Evolutionary conservation across 2,113 vertebrate genomes (phyloP), one percentile per base, ranked within the genome.

Genomic region (Anser cygnoides): DNA sequence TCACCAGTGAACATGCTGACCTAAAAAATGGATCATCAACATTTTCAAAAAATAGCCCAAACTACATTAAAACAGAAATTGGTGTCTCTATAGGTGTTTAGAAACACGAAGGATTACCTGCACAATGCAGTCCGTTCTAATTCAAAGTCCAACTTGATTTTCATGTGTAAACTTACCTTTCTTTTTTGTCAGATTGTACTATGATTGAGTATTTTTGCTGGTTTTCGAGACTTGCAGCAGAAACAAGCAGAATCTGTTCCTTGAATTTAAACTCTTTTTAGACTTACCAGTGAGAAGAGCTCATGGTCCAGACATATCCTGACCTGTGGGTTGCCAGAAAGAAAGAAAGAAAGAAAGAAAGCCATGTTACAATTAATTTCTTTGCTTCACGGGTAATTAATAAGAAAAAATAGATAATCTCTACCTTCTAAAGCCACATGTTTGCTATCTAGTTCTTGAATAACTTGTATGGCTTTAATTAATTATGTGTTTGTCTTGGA

Each of bases 401-500:
- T 75, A 87, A 71, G 15, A 9, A 82, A 82, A 87, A 85, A 37
- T 33, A 28, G 21, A 52, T 90, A 26, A 66, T 62, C 43, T 89
- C 21, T 93, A 13, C 17, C 22, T 82, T 92, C 54, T 90, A 66
- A 95, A 95, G n/a, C 17, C 43, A 61, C 49, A 18, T 21, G 14
- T 86, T 89, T 92, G 26, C 39, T 93, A 87, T 76, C 50, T 85
- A n/a, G 37, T 41, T 59, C 62, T 87, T 92, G 49, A 87, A 21
- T 59, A 80, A 31, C 37, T 92, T 85, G 26, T 11, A 33, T 80
- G 81, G 12, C 92, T 96, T 92, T 81, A 85, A 95, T 95, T 91
- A 93, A 79, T 94, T 92, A 79, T 4, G 2, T 91, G 76, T 81
- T 96, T 95, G 52, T 15, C 61, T 93, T 96, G 91, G 89, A 95